Evolutionary conservation across 64 coral and sea anemone species (phyloP), one percentile per base, ranked within the genome.

Genomic region (Acropora tenuis): DNA sequence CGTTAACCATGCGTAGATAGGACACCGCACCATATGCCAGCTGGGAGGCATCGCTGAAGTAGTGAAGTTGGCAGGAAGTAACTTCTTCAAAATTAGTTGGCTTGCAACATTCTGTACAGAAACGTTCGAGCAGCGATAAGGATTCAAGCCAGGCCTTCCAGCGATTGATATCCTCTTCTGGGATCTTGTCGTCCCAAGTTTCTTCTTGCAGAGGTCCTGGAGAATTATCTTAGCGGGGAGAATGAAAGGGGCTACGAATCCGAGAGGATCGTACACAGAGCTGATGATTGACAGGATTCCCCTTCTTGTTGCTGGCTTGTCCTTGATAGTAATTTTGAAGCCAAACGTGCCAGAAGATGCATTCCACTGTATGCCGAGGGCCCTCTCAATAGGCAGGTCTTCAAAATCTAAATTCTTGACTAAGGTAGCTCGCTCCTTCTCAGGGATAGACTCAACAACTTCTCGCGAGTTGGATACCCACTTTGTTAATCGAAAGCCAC

Each of bases 391-490:
- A 1, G 49, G 83, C 13, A 93, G 63, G 7, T 60, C 40, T 50
- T 71, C 76, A 16, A 12, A 18, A 47, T 87, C 74, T 48, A 93
- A 20, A 73, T 89, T 52, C 41, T 55, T 79, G 48, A 93, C 69
- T 10, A 30, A 67, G 8, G 78, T 47, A 43, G 84, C 84, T 88
- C 86, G n/a, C 46, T 87, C 49, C 5, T 66, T 69, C 12, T 5
- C 58, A 41, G 91, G 91, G 41, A 93, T 61, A 40, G 75, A 68
- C n/a, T 53, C 50, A 6, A 6, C 50, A 53, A 53, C 50, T 53
- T 53, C 50, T 53, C 50, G 50, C 50, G 50, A 41, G 20, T 92
- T 77, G 58, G 82, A 71, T 9, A 43, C 17, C 74, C 81, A 84
- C 18, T 84, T 63, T 18, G 80, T 84, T 61, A 84, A 20, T 20